Evolutionary conservation across 2,888 invertebrate genomes (phyloP).

Genomic region (Tinea pellionella): DNA sequence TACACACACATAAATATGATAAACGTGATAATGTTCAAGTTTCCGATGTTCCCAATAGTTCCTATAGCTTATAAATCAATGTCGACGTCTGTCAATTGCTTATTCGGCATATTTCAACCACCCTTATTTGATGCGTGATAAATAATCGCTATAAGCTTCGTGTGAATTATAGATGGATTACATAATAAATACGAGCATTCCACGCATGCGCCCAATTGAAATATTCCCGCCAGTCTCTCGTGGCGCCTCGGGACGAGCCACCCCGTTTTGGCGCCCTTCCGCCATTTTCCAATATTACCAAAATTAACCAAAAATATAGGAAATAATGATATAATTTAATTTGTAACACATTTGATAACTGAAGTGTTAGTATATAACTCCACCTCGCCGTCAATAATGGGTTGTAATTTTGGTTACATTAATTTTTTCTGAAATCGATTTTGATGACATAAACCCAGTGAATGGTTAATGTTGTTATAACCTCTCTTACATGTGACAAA

Average conservation of each 20-base stretch:
- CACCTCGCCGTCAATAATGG: background rate
- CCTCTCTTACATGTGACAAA: background rate
- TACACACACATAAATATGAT: too few relatives aligned
- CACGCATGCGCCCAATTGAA: background rate
- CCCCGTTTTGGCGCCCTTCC: background rate
- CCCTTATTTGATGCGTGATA: background rate
- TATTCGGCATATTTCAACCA: background rate
- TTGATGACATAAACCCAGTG: conserved; percentile 20
- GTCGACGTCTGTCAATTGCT: background rate
- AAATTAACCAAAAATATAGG: background rate
- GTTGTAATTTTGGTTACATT: background rate
- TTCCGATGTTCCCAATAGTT: background rate
- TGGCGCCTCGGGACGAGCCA: background rate
- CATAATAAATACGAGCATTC: background rate
- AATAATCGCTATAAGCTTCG: background rate
- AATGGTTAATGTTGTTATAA: background rate
- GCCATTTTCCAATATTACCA: background rate
- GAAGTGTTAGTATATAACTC: background rate
- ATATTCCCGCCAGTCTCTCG: background rate
- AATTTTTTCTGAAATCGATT: conserved; percentile 32
- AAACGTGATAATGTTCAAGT: too few relatives aligned
- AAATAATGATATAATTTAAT: background rate
- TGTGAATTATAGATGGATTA: background rate
- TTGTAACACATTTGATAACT: background rate
- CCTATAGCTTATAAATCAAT: background rate